A percentile compares a stretch with the other conserved stretches of the same genome.
These are phyloP conservation scores for Arion vulgaris DNA, from an alignment of 1,140 invertebrate species.

Conservation along the genomic window DNA sequence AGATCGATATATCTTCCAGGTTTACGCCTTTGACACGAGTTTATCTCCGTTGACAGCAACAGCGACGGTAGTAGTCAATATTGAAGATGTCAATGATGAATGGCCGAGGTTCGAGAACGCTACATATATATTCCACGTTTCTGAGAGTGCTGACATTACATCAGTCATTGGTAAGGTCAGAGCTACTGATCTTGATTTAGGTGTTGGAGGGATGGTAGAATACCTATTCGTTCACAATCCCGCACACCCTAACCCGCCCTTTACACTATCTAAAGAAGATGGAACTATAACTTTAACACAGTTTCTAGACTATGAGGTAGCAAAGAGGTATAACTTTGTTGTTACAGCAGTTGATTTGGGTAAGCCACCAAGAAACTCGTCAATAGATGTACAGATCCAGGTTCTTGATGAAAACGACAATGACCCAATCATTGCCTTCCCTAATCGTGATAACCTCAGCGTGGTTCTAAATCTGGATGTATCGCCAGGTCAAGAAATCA, in stretches of 20 bases:
- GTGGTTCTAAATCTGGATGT: constrained; percentile 46
- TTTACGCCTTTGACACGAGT: constrained; percentile 84
- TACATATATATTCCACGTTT: constrained; percentile 82
- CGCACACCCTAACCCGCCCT: constrained; percentile 6
- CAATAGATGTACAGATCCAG: constrained; percentile 80
- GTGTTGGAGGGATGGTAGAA: constrained; percentile 88
- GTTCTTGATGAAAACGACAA: constrained; percentile 83
- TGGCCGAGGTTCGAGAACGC: constrained; percentile 88
- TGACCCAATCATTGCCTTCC: constrained; percentile 53
- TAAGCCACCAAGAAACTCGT: constrained; percentile 78
- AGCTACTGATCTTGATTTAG: constrained; percentile 92
- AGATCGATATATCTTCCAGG: constrained; percentile 82
- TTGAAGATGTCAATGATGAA: constrained; percentile 95
- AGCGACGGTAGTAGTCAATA: constrained; percentile 81
- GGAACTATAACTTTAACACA: constrained; percentile 88
- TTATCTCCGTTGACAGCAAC: constrained; percentile 82
- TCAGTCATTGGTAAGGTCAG: constrained; percentile 88
- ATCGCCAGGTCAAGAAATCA: constrained; percentile 43
- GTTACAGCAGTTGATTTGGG: constrained; percentile 83
- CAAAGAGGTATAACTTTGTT: constrained; percentile 89
- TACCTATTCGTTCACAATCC: constrained; percentile 82
- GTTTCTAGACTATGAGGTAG: constrained; percentile 90
- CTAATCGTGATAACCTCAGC: constrained; percentile 48
- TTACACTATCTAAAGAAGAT: constrained; percentile 24
- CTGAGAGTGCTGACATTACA: constrained; percentile 87